A percentile compares a stretch with the other conserved stretches of the same genome.
Evolutionary conservation across 1,140 invertebrate species (phyloP).

Genomic region (Anagrus nilaparvatae): DNA sequence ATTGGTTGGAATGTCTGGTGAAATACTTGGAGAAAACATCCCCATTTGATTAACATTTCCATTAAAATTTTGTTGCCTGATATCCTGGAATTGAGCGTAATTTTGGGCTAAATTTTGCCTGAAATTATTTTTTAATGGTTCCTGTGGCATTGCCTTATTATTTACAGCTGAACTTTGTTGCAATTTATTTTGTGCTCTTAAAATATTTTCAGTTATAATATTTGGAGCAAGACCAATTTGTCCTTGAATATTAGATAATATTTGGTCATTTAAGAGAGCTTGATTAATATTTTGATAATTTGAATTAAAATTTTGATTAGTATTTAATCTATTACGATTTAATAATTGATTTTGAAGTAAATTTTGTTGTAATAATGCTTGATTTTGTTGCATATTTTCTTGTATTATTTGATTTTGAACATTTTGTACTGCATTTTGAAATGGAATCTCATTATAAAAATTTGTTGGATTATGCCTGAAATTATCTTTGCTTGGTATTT

Average conservation of each 20-base stretch:
- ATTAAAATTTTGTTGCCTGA: constrained; percentile 15
- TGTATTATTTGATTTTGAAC: constrained; percentile 42
- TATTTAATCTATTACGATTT: constrained; percentile 23
- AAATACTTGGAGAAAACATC: constrained; percentile 25
- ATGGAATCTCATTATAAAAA: constrained; percentile 26
- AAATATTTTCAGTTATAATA: constrained; percentile 24
- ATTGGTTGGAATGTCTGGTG: constrained; percentile 30
- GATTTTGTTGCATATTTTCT: constrained; percentile 40
- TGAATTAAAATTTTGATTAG: constrained; percentile 26
- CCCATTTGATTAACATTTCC: constrained; percentile 18
- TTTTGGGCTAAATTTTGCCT: constrained; percentile 22
- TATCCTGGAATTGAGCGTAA: constrained; percentile 20
- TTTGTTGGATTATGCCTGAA: constrained; percentile 21
- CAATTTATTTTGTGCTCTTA: constrained; percentile 23
- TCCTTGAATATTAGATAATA: constrained; percentile 10
- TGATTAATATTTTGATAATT: constrained; percentile 25
- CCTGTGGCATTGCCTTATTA: constrained; percentile 34
- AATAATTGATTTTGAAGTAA: constrained; percentile 27
- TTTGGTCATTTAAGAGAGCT: constrained; percentile 14
- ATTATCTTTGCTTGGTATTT: constrained; percentile 24
- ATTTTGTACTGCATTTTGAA: constrained; percentile 39
- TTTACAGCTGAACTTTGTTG: constrained; percentile 20
- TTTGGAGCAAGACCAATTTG: constrained; percentile 14
- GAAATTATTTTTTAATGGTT: constrained; percentile 26
- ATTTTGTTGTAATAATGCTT: constrained; percentile 29